A percentile compares a stretch with the other conserved stretches of the same genome.
phyloP scores from a whole-genome alignment of 2,797 vertebrate species.

The Molossus molossus region DNA sequence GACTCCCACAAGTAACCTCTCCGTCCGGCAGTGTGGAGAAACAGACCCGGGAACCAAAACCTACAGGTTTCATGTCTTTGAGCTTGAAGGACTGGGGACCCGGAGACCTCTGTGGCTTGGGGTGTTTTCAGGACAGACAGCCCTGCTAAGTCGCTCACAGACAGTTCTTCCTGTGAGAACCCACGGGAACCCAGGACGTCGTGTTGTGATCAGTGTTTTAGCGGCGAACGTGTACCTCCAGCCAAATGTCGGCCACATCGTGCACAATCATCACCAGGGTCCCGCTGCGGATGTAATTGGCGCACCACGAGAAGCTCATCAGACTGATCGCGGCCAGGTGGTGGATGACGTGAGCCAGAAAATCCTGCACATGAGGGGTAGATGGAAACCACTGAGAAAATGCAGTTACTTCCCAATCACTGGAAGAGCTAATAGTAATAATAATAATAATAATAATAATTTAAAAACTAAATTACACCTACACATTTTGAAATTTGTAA shows the following conservation, averaged over 20 bases:
- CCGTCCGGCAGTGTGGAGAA: not conserved
- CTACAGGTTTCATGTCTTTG: not conserved
- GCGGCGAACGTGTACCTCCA: conserved; percentile 92
- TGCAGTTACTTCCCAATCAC: not conserved
- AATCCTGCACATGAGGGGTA: conserved; percentile 91
- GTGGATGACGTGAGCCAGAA: conserved; percentile 95
- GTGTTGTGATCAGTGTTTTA: not conserved
- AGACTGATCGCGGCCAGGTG: conserved; percentile 95
- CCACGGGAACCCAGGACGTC: not conserved
- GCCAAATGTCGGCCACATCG: conserved; percentile 95
- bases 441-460: not conserved
- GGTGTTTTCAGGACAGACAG: not conserved
- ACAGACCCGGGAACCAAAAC: not conserved
- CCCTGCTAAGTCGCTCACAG: not conserved
- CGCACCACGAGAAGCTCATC: conserved; percentile 96
- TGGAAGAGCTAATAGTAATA: not conserved
- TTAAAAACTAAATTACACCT: conserved; percentile 9
- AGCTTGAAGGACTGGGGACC: not conserved
- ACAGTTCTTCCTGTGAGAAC: not conserved
- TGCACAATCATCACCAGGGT: conserved; percentile 96
- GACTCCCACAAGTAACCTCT: not conserved
- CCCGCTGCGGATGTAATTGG: conserved; percentile 96
- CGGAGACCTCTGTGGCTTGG: not conserved
- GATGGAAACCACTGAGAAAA: conserved; percentile 59
- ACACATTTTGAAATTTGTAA: conserved; percentile 4